Evolutionary conservation across 2,888 invertebrate species (phyloP).

Genomic region (Cylloceria caligata): DNA sequence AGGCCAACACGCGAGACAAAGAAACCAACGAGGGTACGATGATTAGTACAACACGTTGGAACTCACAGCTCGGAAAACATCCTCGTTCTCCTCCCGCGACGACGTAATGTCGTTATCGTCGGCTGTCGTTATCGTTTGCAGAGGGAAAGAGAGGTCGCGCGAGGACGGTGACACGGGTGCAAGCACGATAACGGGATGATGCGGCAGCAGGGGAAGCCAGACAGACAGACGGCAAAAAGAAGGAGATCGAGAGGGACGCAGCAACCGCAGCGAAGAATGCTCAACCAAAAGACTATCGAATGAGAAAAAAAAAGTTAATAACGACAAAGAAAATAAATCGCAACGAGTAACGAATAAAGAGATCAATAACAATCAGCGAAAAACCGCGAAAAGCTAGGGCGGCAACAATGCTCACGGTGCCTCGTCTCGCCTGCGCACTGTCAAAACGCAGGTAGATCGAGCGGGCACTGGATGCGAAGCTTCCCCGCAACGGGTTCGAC

Average conservation of each 20-base stretch:
- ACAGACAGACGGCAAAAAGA: not conserved
- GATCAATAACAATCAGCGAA: not conserved
- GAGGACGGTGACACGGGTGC: constrained; percentile 32
- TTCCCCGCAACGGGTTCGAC: constrained; percentile 60
- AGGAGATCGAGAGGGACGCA: not conserved
- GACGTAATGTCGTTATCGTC: constrained; percentile 30
- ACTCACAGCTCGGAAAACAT: constrained; percentile 55
- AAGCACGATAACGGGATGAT: not conserved
- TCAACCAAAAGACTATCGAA: not conserved
- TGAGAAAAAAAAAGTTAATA: not conserved
- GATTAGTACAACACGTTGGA: not conserved
- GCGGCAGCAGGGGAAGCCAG: not conserved
- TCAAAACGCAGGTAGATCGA: constrained; percentile 15
- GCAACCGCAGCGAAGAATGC: not conserved
- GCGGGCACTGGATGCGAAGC: constrained; percentile 36
- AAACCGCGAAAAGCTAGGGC: not conserved
- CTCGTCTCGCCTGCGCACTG: constrained; percentile 51
- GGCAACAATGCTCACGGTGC: constrained; percentile 34
- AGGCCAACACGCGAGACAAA: not conserved
- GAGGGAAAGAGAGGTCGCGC: constrained; percentile 4
- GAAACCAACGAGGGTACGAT: not conserved
- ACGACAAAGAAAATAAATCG: not conserved
- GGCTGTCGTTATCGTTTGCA: constrained; percentile 16
- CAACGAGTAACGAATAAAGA: constrained; percentile 14
- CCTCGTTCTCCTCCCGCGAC: constrained; percentile 23